Base-by-base conservation (phyloP, 2,113 vertebrate genomes). In the Peromyscus maniculatus region DNA sequence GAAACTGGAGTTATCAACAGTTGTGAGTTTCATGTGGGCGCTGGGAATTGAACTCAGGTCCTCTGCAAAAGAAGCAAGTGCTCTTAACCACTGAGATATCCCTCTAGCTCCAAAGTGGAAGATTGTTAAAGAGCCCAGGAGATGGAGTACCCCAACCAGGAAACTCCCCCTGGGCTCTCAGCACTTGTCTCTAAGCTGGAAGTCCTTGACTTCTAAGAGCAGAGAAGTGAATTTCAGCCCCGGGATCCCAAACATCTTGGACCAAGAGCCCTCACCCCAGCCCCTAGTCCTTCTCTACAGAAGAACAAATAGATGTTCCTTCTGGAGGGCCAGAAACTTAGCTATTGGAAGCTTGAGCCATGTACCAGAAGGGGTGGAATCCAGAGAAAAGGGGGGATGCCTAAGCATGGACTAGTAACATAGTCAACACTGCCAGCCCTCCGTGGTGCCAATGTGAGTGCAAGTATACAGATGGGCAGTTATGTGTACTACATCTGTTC, bases 331-430 rank as follows among this genome's bases (percentile, higher is more conserved):
- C 22, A 46, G 75, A 64, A 43, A 24, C 1, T 5, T 10, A 4
- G 24, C 55, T 24, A 2, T 0, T 2, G 57, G 36, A 13, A 0
- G 4, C 15, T 11, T 3, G 33, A 1, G 13, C 7, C 1, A 1
- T 28, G 26, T 8, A 4, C 2, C 24, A 33, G 36, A 26, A 33
- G 3, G 69, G 74, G 31, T 0, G 0, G 2, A 36, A 62, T 24
- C n/a, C 46, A n/a, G 77, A 31, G 26, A 0, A 2, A 31, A 13
- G 15, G n/a, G 43, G 7, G 75, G 6, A 39, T 4, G 0, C 3
- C 3, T 0, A 1, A 55, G 21, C 71, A 0, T 9, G 11, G 55
- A 1, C 33, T 36, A 17, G 11, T 57, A 6, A 31, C 36, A 10
- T 17, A 36, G 33, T 22, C 1, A 0, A 1, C 0, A 7, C 49